phyloP scores from a whole-genome alignment of 1,140 invertebrate genomes.

The Trichonephila clavata region DNA sequence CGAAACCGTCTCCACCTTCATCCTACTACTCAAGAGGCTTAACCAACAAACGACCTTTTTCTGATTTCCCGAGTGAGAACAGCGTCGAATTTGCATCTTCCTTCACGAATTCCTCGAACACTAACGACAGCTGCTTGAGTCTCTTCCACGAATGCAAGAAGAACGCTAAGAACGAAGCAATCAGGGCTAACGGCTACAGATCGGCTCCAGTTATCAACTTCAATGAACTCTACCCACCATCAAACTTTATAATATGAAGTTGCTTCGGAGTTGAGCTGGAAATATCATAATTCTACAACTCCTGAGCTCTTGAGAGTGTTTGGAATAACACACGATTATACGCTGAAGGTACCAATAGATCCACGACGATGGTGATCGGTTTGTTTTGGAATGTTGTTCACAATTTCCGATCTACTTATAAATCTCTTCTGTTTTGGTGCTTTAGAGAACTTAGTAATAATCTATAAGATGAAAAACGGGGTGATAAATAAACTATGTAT shows the following conservation, averaged over 20 bases:
- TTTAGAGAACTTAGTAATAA: neutral
- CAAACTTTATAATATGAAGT: neutral
- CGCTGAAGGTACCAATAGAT: too few relatives aligned
- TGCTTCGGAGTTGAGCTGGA: too few relatives aligned
- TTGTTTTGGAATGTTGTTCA: too few relatives aligned
- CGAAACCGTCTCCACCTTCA: neutral
- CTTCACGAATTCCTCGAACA: slow-evolving; percentile 78
- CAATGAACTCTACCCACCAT: neutral
- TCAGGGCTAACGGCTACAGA: slow-evolving; percentile 37
- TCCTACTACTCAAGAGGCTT: neutral
- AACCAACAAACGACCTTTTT: neutral
- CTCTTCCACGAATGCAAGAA: slow-evolving; percentile 87
- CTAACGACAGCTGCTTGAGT: slow-evolving; percentile 75
- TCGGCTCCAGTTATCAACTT: slow-evolving; percentile 58
- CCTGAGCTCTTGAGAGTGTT: too few relatives aligned
- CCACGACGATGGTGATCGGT: too few relatives aligned
- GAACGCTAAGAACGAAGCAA: slow-evolving; percentile 21
- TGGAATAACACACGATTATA: too few relatives aligned
- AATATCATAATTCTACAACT: too few relatives aligned
- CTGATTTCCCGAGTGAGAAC: slow-evolving; percentile 48
- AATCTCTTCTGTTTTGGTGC: neutral
- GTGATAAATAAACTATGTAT: neutral
- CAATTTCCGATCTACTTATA: neutral
- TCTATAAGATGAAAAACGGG: neutral
- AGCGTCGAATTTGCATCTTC: slow-evolving; percentile 77